Evolutionary conservation across 2,113 vertebrate genomes (phyloP).

Genomic region (Spheniscus mendiculus): DNA sequence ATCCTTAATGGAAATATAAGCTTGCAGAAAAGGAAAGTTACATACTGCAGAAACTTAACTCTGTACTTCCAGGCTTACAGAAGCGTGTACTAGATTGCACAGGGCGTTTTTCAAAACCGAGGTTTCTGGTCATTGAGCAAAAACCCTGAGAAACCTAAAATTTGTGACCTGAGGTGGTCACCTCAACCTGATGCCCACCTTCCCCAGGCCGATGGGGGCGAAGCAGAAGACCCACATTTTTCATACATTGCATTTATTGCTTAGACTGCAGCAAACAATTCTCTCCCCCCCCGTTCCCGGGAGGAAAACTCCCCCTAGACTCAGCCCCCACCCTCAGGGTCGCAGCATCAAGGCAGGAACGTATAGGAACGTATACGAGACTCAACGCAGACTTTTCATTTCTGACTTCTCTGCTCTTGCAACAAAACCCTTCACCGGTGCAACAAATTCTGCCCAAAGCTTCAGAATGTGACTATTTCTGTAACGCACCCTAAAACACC

Average conservation of each 20-base stretch:
- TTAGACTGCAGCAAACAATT: background rate
- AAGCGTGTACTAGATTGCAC: background rate
- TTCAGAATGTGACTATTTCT: background rate
- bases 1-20: constrained; percentile 49
- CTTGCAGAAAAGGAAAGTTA: background rate
- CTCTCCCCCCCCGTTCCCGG: fast-evolving
- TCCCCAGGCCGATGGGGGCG: background rate
- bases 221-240: background rate
- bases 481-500: background rate
- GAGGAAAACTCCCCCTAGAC: background rate
- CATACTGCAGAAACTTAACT: constrained; percentile 22
- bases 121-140: background rate
- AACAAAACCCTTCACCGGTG: background rate
- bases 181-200: background rate
- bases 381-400: background rate
- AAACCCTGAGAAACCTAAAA: background rate
- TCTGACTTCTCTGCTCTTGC: background rate
- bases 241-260: background rate
- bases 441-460: background rate
- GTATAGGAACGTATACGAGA: fast-evolving
- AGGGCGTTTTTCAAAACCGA: background rate
- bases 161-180: fast-evolving
- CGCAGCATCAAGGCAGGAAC: background rate
- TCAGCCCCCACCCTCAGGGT: background rate
- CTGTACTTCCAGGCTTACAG: background rate